Evolutionary conservation across 2,113 vertebrate genomes (phyloP).

Genomic region (Scomber scombrus): DNA sequence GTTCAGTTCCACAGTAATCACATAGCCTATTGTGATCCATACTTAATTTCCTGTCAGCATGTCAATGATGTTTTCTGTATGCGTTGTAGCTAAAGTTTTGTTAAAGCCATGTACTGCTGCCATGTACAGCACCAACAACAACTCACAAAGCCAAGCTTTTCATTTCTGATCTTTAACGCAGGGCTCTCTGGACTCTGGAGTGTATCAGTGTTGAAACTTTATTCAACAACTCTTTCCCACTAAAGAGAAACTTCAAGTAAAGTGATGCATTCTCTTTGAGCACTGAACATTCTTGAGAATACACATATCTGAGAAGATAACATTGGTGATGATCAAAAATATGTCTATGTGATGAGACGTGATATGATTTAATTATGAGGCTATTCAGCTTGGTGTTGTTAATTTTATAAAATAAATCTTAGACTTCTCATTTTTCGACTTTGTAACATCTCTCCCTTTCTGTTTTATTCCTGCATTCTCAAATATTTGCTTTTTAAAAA

Average conservation of each 20-base stretch:
- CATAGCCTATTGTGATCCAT: conserved; percentile 73
- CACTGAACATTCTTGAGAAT: background rate
- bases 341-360: background rate
- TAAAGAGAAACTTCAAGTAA: background rate
- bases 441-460: background rate
- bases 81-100: conserved; percentile 35
- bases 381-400: background rate
- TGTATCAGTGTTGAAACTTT: background rate
- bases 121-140: conserved; percentile 4
- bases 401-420: no score
- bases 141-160: background rate
- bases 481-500: background rate
- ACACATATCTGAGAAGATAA: no score
- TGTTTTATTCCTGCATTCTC: background rate
- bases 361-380: background rate
- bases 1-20: conserved; percentile 74
- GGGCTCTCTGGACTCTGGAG: background rate
- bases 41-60: conserved; percentile 62
- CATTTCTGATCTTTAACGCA: background rate
- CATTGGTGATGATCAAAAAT: background rate
- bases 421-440: background rate
- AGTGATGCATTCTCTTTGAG: background rate
- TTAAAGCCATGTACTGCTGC: conserved; percentile 24
- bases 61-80: conserved; percentile 43
- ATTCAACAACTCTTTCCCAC: background rate